phyloP scores from a whole-genome alignment of 2,113 vertebrate species.

The Microcebus tavaratra region DNA sequence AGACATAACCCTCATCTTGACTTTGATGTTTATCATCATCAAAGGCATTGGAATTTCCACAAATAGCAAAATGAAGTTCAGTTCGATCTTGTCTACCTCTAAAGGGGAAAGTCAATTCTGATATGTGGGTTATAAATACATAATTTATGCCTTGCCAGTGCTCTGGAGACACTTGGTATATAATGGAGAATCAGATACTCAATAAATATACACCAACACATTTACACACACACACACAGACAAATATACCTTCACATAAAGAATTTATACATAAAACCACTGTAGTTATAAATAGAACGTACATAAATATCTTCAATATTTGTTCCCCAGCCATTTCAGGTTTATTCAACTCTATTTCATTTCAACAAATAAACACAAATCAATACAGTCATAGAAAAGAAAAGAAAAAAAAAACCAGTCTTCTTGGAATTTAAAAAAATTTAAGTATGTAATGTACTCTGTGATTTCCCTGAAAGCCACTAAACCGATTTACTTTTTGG shows the following conservation, averaged over 20 bases:
- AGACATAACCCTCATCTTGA: neutral
- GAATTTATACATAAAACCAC: neutral
- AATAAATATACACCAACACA: neutral
- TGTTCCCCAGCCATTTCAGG: slow-evolving; percentile 24
- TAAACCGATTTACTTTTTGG: slow-evolving; percentile 66
- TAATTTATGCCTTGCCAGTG: neutral
- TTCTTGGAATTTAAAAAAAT: slow-evolving; percentile 33
- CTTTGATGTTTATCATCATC: neutral
- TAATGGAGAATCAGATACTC: neutral
- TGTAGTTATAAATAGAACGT: neutral
- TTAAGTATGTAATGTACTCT: slow-evolving; percentile 54
- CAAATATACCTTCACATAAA: neutral
- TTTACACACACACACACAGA: neutral
- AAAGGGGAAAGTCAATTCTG: slow-evolving; percentile 14
- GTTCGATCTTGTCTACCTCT: neutral
- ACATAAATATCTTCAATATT: slow-evolving; percentile 31
- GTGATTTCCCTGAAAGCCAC: slow-evolving; percentile 65
- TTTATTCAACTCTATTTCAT: slow-evolving; percentile 43
- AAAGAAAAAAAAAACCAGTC: neutral
- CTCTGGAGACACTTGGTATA: neutral
- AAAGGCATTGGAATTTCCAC: neutral
- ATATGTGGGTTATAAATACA: neutral
- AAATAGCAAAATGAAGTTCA: neutral
- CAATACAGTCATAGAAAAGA: slow-evolving; percentile 31
- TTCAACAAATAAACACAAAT: slow-evolving; percentile 56